A percentile compares a stretch with the other conserved stretches of the same genome.
Conservation (phyloP, 2,797 vertebrate genomes). For the Uromys caudimaculatus region DNA sequence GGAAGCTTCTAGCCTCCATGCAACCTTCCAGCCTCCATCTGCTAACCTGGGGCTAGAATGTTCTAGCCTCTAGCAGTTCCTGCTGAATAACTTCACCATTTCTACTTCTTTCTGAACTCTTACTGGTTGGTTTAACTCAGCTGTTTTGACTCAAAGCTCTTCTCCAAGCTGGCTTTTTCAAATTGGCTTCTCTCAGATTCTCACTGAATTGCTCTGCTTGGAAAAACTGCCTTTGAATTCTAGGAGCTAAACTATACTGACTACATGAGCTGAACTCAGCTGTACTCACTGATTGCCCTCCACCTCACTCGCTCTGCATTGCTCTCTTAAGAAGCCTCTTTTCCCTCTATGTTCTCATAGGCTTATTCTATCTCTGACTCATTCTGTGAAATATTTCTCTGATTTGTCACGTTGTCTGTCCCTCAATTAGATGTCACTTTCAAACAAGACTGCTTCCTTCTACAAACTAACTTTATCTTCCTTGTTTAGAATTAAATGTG, state of each 20-base stretch:
- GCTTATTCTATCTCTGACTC: background rate
- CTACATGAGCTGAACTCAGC: background rate
- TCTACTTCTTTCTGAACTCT: background rate
- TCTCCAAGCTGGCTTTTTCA: background rate
- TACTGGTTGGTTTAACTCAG: background rate
- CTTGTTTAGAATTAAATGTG: background rate
- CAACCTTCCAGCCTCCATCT: background rate
- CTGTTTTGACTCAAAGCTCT: background rate
- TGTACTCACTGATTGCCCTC: background rate
- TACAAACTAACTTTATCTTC: background rate
- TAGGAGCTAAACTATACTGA: background rate
- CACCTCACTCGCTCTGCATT: background rate
- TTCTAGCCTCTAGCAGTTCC: background rate
- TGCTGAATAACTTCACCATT: background rate
- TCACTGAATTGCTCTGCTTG: background rate
- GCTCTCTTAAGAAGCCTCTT: background rate
- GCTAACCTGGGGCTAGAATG: background rate
- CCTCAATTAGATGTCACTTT: background rate
- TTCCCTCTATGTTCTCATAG: background rate
- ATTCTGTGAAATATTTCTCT: background rate
- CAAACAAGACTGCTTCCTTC: background rate
- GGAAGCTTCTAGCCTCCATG: background rate
- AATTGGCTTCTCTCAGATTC: background rate
- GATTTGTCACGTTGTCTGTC: background rate
- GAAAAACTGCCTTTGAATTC: background rate